A percentile compares a stretch with the other conserved stretches of the same genome.
Conservation (phyloP, 2,888 invertebrate species). For the Bhutanitis thaidina region DNA sequence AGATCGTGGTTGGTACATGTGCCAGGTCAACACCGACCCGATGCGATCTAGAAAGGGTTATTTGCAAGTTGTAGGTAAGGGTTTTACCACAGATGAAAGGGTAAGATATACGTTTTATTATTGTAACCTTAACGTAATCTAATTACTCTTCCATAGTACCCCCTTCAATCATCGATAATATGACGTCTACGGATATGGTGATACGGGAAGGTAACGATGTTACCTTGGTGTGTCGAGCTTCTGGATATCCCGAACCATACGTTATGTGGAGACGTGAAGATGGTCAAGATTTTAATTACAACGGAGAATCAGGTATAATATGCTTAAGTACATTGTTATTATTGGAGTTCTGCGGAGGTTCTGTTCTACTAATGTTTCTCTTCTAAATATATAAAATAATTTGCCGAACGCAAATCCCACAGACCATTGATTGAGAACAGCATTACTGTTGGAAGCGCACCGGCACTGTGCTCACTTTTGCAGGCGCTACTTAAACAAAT, state of each 20-base stretch:
- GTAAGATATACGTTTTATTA: too few relatives aligned
- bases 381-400: too few relatives aligned
- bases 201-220: slow-evolving; percentile 94
- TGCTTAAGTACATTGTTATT: too few relatives aligned
- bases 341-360: too few relatives aligned
- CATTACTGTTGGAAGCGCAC: too few relatives aligned
- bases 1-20: slow-evolving; percentile 95
- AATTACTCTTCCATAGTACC: slow-evolving; percentile 83
- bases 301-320: slow-evolving; percentile 87
- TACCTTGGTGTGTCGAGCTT: slow-evolving; percentile 91
- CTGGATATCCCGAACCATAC: slow-evolving; percentile 93
- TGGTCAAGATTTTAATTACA: slow-evolving; percentile 92
- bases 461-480: too few relatives aligned
- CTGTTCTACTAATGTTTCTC: too few relatives aligned
- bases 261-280: slow-evolving; percentile 96
- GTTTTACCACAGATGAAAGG: not conserved
- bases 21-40: slow-evolving; percentile 95
- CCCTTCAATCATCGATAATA: slow-evolving; percentile 92
- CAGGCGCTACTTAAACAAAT: too few relatives aligned
- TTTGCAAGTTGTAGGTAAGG: slow-evolving; percentile 94
- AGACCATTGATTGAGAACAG: too few relatives aligned
- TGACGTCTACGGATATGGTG: slow-evolving; percentile 95
- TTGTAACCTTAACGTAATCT: too few relatives aligned
- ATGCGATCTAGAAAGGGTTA: slow-evolving; percentile 94
- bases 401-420: too few relatives aligned